Evolutionary conservation across 2,888 invertebrate genomes (phyloP).

Genomic region (Mesorhabditis belari): DNA sequence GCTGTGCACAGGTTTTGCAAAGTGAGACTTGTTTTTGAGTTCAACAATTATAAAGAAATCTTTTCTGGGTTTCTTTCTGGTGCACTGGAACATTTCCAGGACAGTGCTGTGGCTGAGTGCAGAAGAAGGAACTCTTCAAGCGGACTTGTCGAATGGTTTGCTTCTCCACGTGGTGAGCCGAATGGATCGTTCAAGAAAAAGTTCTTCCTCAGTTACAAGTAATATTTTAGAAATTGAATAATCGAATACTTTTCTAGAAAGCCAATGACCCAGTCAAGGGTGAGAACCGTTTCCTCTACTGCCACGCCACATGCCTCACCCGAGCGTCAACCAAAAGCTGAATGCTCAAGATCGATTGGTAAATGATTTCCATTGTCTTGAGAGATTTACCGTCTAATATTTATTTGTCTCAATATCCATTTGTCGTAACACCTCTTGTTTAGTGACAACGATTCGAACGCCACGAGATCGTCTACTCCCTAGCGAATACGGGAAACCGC

Average conservation of each 20-base stretch:
- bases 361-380: too few species aligned
- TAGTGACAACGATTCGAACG: neutral
- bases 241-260: neutral
- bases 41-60: neutral
- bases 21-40: neutral
- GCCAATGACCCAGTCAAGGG: neutral
- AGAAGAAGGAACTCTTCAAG: conserved; percentile 20
- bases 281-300: neutral
- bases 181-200: conserved; percentile 14
- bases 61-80: too few species aligned
- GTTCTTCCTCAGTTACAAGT: conserved; percentile 17
- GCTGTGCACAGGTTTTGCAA: conserved; percentile 61
- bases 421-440: neutral
- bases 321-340: neutral
- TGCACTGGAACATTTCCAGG: conserved; percentile 1
- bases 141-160: conserved; percentile 14
- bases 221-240: conserved; percentile 3
- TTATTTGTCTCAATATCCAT: too few species aligned
- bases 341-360: neutral
- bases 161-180: conserved; percentile 17
- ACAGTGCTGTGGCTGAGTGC: conserved; percentile 60
- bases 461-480: neutral
- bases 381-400: too few species aligned
- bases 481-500: neutral
- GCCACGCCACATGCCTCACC: neutral